A percentile compares a stretch with the other conserved stretches of the same genome.
These are phyloP conservation scores for Mastacembelus armatus DNA, from an alignment of 2,797 vertebrate species.

Conservation along the genomic window DNA sequence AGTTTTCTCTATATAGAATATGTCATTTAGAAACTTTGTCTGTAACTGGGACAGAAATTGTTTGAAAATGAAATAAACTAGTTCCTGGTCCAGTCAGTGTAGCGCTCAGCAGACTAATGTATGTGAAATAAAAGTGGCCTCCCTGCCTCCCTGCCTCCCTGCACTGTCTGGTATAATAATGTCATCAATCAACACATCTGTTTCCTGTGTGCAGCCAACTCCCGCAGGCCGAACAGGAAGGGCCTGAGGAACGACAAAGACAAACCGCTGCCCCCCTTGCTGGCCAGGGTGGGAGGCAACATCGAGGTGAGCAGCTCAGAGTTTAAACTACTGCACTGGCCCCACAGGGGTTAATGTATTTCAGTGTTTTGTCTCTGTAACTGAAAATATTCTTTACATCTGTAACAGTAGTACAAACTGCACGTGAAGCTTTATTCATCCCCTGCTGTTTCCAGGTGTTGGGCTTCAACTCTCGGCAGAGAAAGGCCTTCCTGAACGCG, in stretches of 20 bases:
- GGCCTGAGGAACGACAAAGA: conserved; percentile 97
- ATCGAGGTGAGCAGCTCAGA: conserved; percentile 86
- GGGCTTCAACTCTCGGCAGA: conserved; percentile 97
- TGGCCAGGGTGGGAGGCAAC: conserved; percentile 98
- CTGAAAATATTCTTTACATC: too few relatives aligned
- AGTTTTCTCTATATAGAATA: too few relatives aligned
- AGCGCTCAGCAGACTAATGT: too few relatives aligned
- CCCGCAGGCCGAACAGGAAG: conserved; percentile 95
- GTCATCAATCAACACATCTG: background rate
- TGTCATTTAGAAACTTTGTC: too few relatives aligned
- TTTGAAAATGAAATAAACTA: too few relatives aligned
- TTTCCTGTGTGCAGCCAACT: conserved; percentile 83
- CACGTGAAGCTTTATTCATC: background rate
- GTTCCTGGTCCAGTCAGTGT: too few relatives aligned
- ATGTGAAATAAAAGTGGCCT: too few relatives aligned
- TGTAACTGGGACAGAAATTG: too few relatives aligned
- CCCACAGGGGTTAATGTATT: too few relatives aligned
- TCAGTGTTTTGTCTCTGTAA: too few relatives aligned
- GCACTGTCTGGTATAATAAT: background rate
- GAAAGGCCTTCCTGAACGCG: conserved; percentile 98
- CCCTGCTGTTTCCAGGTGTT: conserved; percentile 84
- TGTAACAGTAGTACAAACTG: too few relatives aligned
- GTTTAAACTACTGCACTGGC: too few relatives aligned
- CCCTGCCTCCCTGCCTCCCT: background rate
- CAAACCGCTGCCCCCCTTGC: conserved; percentile 96